phyloP scores from a whole-genome alignment of 2,888 invertebrate species.

The Chrysopilus asiliformis region DNA sequence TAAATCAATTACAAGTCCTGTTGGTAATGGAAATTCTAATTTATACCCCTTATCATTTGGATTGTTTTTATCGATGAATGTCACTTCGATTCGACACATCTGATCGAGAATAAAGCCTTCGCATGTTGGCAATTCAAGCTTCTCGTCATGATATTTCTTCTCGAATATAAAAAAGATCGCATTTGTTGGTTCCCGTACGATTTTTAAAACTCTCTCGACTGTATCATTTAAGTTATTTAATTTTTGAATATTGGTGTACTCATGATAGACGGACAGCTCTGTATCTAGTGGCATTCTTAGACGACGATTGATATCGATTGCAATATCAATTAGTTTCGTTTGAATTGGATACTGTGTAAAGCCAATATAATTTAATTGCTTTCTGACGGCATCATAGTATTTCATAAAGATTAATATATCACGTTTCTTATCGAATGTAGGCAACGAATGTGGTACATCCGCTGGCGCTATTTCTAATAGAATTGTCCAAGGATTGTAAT shows the following conservation, averaged over 20 bases:
- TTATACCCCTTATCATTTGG: conserved; percentile 70
- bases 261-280: conserved; percentile 82
- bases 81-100: conserved; percentile 80
- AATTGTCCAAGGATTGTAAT: conserved; percentile 63
- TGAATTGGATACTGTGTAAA: conserved; percentile 76
- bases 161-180: conserved; percentile 97
- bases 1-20: neutral
- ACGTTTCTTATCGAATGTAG: conserved; percentile 81
- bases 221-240: conserved; percentile 70
- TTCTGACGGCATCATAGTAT: conserved; percentile 85
- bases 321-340: conserved; percentile 69
- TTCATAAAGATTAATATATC: conserved; percentile 42
- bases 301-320: conserved; percentile 75
- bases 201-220: conserved; percentile 59
- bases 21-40: neutral
- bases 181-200: conserved; percentile 63
- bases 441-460: conserved; percentile 62
- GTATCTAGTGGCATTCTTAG: conserved; percentile 80
- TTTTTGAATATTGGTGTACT: conserved; percentile 58
- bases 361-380: conserved; percentile 91
- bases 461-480: conserved; percentile 81
- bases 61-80: conserved; percentile 90
- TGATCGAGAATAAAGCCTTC: conserved; percentile 88
- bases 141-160: conserved; percentile 67
- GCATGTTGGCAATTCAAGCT: conserved; percentile 76